phyloP scores from a whole-genome alignment of 1,140 invertebrate genomes.

The Brachionus sp. region DNA sequence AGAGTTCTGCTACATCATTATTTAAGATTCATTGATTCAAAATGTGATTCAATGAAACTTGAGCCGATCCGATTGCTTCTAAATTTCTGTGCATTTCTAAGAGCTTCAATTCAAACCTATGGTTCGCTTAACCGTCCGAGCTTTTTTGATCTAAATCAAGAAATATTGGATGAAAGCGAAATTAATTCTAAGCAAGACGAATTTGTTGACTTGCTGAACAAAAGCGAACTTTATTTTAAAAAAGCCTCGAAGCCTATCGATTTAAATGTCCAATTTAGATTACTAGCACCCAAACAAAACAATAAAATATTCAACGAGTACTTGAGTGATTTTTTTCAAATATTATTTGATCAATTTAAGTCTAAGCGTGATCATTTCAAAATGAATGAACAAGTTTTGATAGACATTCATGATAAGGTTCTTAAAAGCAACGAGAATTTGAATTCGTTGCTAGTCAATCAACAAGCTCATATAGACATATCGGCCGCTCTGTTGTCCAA shows the following conservation, averaged over 20 bases:
- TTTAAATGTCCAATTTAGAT: background rate
- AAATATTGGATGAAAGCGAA: background rate
- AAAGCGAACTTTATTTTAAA: background rate
- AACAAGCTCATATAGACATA: background rate
- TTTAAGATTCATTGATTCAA: background rate
- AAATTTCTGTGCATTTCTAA: background rate
- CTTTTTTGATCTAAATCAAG: slow-evolving; percentile 5
- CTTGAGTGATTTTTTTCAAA: slow-evolving; percentile 34
- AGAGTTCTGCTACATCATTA: slow-evolving; percentile 7
- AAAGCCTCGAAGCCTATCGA: background rate
- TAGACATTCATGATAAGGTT: slow-evolving; percentile 13
- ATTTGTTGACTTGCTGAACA: background rate
- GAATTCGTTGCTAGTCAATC: background rate
- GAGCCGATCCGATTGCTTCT: background rate
- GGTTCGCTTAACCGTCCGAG: background rate
- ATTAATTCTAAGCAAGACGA: background rate
- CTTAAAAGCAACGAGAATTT: background rate
- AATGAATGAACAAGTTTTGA: slow-evolving; percentile 31
- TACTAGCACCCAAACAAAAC: background rate
- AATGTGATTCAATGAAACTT: background rate
- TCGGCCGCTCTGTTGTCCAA: slow-evolving; percentile 32
- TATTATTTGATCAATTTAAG: slow-evolving; percentile 41
- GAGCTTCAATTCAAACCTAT: background rate
- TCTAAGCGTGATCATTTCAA: slow-evolving; percentile 39
- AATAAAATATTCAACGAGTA: background rate